These are phyloP conservation scores for Phocoena sinus DNA, from an alignment of 2,113 vertebrate species.

Conservation along the genomic window DNA sequence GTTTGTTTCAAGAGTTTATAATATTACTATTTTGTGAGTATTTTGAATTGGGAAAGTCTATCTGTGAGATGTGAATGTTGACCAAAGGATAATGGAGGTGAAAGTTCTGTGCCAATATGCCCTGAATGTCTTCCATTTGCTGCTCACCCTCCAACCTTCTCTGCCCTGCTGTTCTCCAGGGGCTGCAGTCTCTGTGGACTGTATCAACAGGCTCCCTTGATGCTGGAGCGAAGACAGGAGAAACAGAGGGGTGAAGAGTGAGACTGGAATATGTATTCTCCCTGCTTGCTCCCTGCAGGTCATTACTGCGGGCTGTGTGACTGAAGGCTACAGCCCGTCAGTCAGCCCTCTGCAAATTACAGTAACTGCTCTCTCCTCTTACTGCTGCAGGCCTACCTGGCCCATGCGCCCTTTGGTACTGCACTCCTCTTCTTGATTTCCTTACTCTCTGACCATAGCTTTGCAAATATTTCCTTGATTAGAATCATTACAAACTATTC, in stretches of 20 bases:
- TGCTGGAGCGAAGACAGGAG: background rate
- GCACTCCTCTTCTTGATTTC: background rate
- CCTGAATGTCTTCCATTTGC: background rate
- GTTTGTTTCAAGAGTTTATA: background rate
- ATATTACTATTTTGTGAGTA: background rate
- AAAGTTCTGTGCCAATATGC: background rate
- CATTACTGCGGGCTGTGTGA: background rate
- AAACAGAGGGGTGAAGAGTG: background rate
- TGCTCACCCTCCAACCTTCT: background rate
- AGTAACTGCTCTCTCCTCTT: background rate
- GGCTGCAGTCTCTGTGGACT: background rate
- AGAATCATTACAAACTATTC: background rate
- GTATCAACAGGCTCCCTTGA: background rate
- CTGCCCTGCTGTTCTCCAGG: background rate
- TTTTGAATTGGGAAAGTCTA: background rate
- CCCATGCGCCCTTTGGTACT: background rate
- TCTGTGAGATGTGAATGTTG: background rate
- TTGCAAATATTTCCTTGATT: background rate
- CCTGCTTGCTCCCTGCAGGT: background rate
- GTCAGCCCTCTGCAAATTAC: background rate
- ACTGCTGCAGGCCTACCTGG: no score
- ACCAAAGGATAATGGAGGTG: background rate
- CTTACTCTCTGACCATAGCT: background rate
- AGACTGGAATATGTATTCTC: background rate
- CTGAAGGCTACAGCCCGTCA: background rate